Evolutionary conservation across 1,140 invertebrate genomes (phyloP).

Genomic region (Rhagoletis zephyria): DNA sequence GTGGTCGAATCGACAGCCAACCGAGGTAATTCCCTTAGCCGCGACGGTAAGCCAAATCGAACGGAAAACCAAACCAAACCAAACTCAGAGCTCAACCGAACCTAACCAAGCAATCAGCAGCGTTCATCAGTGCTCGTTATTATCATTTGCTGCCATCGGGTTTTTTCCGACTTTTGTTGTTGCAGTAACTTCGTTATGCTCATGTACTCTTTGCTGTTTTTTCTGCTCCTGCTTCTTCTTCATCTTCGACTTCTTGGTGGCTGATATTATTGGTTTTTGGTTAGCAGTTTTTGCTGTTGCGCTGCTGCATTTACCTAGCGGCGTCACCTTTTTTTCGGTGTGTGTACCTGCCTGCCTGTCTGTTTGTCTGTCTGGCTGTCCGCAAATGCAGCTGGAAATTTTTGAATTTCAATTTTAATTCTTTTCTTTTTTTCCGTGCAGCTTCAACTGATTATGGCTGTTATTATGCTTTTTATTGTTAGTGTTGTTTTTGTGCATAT

Average conservation of each 20-base stretch:
- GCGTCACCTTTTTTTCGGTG: neutral
- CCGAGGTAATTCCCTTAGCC: conserved; percentile 6
- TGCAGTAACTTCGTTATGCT: neutral
- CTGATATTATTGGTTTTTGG: conserved; percentile 41
- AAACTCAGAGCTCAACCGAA: neutral
- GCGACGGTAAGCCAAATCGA: neutral
- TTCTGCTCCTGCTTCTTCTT: neutral
- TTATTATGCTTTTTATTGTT: conserved; percentile 24
- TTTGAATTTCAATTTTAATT: conserved; percentile 43
- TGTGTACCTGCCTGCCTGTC: neutral
- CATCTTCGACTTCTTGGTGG: neutral
- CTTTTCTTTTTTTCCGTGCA: conserved; percentile 24
- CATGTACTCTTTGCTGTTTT: too few relatives aligned
- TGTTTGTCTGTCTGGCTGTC: neutral
- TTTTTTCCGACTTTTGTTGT: neutral
- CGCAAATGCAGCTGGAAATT: conserved; percentile 37
- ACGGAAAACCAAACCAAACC: neutral
- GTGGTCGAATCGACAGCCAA: neutral
- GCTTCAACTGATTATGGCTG: conserved; percentile 8
- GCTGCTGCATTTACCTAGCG: neutral
- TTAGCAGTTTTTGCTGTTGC: neutral
- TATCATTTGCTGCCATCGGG: conserved; percentile 36
- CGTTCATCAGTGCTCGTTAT: conserved; percentile 22
- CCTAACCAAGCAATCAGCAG: neutral
- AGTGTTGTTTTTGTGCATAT: conserved; percentile 9